Conservation (phyloP, 1,140 invertebrate genomes). For the Drosophila azteca region DNA sequence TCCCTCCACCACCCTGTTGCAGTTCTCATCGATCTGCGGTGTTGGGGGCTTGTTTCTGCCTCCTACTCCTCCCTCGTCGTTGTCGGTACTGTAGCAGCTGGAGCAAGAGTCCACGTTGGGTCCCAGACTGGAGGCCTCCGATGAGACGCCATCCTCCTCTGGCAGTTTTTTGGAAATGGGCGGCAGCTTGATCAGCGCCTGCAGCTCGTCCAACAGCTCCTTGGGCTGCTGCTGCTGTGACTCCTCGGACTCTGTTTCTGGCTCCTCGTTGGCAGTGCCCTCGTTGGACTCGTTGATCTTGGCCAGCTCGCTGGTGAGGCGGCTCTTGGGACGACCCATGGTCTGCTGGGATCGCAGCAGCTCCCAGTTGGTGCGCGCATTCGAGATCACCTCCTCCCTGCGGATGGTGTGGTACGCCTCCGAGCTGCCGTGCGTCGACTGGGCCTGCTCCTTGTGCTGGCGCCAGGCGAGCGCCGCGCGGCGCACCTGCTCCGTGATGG, state of each 20-base stretch:
- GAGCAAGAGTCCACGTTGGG: constrained; percentile 88
- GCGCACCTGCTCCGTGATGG: constrained; percentile 90
- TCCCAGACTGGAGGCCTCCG: constrained; percentile 86
- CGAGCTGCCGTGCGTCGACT: constrained; percentile 88
- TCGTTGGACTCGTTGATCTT: constrained; percentile 77
- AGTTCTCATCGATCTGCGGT: constrained; percentile 65
- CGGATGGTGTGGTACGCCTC: constrained; percentile 87
- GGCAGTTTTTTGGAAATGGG: constrained; percentile 45
- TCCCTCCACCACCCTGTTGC: constrained; percentile 46
- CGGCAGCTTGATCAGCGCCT: constrained; percentile 60
- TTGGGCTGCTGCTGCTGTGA: constrained; percentile 83
- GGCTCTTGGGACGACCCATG: constrained; percentile 49
- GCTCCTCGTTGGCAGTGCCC: constrained; percentile 46
- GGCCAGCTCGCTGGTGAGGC: constrained; percentile 70
- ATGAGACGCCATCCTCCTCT: constrained; percentile 81
- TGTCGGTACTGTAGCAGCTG: constrained; percentile 85
- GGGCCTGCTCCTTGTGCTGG: constrained; percentile 88
- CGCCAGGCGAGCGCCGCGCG: constrained; percentile 90
- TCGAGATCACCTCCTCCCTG: constrained; percentile 91
- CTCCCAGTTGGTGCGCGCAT: constrained; percentile 92
- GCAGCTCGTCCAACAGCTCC: constrained; percentile 86
- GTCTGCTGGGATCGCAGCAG: constrained; percentile 87
- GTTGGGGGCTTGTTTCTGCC: constrained; percentile 15
- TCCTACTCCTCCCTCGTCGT: constrained; percentile 77
- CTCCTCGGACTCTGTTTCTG: constrained; percentile 87